These are phyloP conservation scores for Patella caerulea DNA, from an alignment of 2,888 invertebrate species.

Conservation along the genomic window DNA sequence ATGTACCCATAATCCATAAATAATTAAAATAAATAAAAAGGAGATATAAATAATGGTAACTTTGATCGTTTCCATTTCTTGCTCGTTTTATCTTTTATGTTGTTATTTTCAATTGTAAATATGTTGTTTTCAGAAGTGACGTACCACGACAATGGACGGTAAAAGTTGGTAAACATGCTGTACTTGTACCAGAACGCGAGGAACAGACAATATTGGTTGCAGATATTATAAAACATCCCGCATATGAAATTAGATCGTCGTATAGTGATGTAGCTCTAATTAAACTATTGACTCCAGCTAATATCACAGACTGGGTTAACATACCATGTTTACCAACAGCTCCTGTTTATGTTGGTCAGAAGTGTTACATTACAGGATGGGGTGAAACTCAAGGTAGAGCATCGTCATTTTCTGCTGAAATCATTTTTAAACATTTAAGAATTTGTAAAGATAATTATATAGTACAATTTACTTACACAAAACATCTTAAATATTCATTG, in stretches of 20 bases:
- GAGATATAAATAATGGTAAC: too few relatives aligned
- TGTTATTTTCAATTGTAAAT: neutral
- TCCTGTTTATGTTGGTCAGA: conserved; percentile 30
- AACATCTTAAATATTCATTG: too few relatives aligned
- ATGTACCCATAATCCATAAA: too few relatives aligned
- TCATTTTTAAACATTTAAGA: too few relatives aligned
- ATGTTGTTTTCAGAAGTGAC: conserved; percentile 19
- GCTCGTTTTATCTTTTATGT: too few relatives aligned
- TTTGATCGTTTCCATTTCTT: too few relatives aligned
- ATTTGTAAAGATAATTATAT: too few relatives aligned
- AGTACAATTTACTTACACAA: too few relatives aligned
- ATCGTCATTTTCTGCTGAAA: too few relatives aligned
- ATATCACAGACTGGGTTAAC: conserved; percentile 42
- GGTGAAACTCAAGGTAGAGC: conserved; percentile 47
- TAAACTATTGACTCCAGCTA: conserved; percentile 46
- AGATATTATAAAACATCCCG: conserved; percentile 42
- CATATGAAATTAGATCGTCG: conserved; percentile 44
- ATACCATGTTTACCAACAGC: conserved; percentile 48
- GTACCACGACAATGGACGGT: conserved; percentile 42
- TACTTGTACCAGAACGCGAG: conserved; percentile 34
- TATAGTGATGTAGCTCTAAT: conserved; percentile 58
- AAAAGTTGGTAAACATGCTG: conserved; percentile 43
- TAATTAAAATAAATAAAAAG: too few relatives aligned
- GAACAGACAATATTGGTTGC: conserved; percentile 36
- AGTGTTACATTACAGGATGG: conserved; percentile 58